A percentile compares a stretch with the other conserved stretches of the same genome.
Conservation (phyloP, 2,113 vertebrate species). For the Urocitellus parryii region DNA sequence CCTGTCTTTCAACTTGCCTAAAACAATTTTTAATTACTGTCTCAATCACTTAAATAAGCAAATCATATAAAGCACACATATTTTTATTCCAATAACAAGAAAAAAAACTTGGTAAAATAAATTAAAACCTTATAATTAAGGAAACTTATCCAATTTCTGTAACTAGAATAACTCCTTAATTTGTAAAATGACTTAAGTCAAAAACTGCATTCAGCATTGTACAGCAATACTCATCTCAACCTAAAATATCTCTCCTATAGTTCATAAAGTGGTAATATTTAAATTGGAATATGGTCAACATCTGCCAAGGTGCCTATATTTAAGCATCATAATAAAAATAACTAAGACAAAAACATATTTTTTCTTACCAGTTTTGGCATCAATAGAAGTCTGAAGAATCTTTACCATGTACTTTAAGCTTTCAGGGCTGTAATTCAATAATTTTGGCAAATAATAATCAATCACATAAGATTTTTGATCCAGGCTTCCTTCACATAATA, state of each 20-base stretch:
- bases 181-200: conserved; percentile 21
- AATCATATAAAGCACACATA: conserved; percentile 52
- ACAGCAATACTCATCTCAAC: not conserved
- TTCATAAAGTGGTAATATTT: not conserved
- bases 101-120: not conserved
- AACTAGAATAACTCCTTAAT: conserved; percentile 29
- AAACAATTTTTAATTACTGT: conserved; percentile 46
- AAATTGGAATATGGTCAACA: conserved; percentile 20
- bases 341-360: not conserved
- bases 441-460: conserved; percentile 96
- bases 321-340: conserved; percentile 52
- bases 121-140: not conserved
- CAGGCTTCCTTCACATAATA: conserved; percentile 91
- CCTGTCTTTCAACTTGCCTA: conserved; percentile 32
- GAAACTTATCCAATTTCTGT: not conserved
- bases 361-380: conserved; percentile 89
- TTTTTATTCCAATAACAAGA: no score
- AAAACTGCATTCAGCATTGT: not conserved
- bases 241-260: conserved; percentile 18
- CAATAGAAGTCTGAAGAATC: conserved; percentile 90
- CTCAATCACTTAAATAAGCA: conserved; percentile 47
- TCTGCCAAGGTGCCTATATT: not conserved
- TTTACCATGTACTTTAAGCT: conserved; percentile 95
- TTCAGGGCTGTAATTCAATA: conserved; percentile 93
- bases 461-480: conserved; percentile 95